Conservation (phyloP, 1,140 invertebrate species). For the Lucilia sericata region DNA sequence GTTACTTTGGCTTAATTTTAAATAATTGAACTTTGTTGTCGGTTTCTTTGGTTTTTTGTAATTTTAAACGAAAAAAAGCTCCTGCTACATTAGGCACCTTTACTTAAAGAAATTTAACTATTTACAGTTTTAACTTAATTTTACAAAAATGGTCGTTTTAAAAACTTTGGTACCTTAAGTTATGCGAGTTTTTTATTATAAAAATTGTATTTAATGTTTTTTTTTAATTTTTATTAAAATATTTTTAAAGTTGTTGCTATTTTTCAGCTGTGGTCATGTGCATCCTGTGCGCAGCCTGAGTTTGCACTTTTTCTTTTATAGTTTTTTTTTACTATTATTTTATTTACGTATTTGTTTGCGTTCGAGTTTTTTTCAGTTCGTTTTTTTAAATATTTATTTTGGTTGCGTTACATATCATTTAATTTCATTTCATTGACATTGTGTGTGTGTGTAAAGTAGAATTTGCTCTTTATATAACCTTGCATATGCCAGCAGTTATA, state of each 20-base stretch:
- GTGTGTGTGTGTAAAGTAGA: neutral
- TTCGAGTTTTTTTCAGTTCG: no score
- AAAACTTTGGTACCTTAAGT: conserved; percentile 11
- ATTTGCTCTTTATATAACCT: conserved; percentile 8
- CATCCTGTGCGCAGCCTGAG: neutral
- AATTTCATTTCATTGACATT: conserved; percentile 36
- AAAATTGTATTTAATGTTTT: neutral
- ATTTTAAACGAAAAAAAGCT: conserved; percentile 47
- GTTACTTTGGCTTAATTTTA: neutral
- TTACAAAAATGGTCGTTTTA: neutral
- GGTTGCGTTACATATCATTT: neutral
- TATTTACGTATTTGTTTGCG: neutral
- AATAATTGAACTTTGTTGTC: neutral
- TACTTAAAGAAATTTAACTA: neutral
- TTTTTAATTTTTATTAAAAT: neutral
- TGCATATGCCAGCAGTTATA: neutral
- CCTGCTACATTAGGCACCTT: conserved; percentile 52
- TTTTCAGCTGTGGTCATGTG: neutral
- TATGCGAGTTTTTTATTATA: neutral
- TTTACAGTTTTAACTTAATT: neutral
- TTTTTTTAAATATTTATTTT: conserved; percentile 13
- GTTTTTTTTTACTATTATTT: neutral
- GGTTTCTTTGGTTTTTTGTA: neutral
- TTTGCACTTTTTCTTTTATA: neutral
- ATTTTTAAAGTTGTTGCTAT: neutral